These are phyloP conservation scores for Brachypterus glaber DNA, from an alignment of 2,888 invertebrate species.

Conservation along the genomic window DNA sequence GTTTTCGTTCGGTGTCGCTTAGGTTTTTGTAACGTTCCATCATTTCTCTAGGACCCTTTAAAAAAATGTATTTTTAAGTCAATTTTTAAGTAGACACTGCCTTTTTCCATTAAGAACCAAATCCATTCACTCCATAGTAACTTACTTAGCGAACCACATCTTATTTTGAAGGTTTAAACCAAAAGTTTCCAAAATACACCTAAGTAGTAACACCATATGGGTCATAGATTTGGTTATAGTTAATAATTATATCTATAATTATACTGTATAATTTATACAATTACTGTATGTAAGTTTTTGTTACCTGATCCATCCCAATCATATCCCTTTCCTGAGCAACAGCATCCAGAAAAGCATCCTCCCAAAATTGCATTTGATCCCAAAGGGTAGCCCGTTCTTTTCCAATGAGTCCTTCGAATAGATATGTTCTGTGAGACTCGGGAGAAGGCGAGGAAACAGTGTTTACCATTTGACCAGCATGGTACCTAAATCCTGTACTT, in stretches of 20 bases:
- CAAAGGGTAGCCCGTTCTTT: constrained; percentile 83
- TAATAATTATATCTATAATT: too few relatives aligned
- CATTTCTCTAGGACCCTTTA: constrained; percentile 88
- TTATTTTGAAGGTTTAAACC: constrained; percentile 1
- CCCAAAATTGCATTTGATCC: constrained; percentile 99
- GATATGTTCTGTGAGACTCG: constrained; percentile 78
- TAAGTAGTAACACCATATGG: neutral
- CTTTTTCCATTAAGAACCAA: too few relatives aligned
- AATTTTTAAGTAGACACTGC: constrained; percentile 3
- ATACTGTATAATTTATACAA: neutral
- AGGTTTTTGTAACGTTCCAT: constrained; percentile 94
- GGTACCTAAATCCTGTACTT: constrained; percentile 78
- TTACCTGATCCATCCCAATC: constrained; percentile 95
- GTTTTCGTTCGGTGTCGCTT: constrained; percentile 85
- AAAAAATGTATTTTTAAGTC: constrained; percentile 2
- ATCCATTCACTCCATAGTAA: too few relatives aligned
- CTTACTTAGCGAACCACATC: too few relatives aligned
- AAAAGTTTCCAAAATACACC: constrained; percentile 1
- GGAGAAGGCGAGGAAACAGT: constrained; percentile 83
- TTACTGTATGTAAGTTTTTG: too few relatives aligned
- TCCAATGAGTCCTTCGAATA: constrained; percentile 78
- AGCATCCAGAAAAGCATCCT: constrained; percentile 96
- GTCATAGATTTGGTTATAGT: too few relatives aligned
- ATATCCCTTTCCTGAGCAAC: constrained; percentile 97
- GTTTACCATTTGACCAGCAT: constrained; percentile 75